Percentiles rank a stretch among this genome's conserved stretches.
These are phyloP conservation scores for human DNA, from an alignment of 2,113 vertebrate species.

Conservation along the genomic window GRCh38 chr1:215910501-215911000, in stretches of 20 bases:
- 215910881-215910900: neutral
- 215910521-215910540: neutral
- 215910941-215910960: neutral
- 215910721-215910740: neutral
- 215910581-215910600: neutral
- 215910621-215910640: neutral
- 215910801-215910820: neutral
- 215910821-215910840: neutral
- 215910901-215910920: neutral
- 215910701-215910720: slow-evolving; percentile 29
- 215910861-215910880: neutral
- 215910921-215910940: neutral
- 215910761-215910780: neutral
- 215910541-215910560: neutral
- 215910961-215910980: neutral
- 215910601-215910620: neutral
- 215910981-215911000: neutral
- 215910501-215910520: neutral
- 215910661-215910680: slow-evolving; percentile 23
- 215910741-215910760: neutral
- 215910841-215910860: neutral
- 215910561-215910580: neutral
- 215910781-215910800: neutral
- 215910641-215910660: slow-evolving; percentile 52
- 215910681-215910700: too few relatives aligned